phyloP scores from a whole-genome alignment of 2,888 invertebrate species.

The Mystacides longicornis region DNA sequence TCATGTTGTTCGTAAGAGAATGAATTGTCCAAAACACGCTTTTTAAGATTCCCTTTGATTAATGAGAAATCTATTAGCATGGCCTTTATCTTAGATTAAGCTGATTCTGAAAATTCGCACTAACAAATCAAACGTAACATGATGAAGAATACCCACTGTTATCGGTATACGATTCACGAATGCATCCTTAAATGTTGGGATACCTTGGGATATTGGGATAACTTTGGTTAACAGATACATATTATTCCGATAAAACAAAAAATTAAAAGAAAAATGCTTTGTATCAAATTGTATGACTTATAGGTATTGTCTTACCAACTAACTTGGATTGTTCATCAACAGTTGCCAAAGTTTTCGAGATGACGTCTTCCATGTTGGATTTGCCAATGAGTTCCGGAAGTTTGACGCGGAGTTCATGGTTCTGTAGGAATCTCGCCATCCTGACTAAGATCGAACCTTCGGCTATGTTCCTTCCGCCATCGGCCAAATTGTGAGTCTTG shows the following conservation, averaged over 20 bases:
- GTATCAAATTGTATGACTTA: no score
- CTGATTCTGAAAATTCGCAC: no score
- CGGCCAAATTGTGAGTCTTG: constrained; percentile 40
- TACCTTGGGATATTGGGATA: no score
- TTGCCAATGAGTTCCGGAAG: constrained; percentile 62
- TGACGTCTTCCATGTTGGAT: constrained; percentile 53
- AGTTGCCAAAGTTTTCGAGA: constrained; percentile 47
- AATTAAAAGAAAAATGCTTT: background rate
- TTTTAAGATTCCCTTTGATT: no score
- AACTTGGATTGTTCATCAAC: constrained; percentile 37
- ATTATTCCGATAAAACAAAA: background rate
- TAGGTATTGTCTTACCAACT: constrained; percentile 46
- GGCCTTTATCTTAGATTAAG: no score
- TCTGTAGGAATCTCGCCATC: constrained; percentile 60
- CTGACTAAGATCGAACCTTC: constrained; percentile 50
- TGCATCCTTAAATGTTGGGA: no score
- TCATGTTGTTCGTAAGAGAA: no score
- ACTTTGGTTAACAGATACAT: background rate
- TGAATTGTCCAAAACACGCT: no score
- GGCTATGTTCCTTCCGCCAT: constrained; percentile 40
- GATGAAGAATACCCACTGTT: no score
- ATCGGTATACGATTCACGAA: no score
- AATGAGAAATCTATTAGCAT: no score
- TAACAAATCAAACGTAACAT: no score
- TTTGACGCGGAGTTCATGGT: constrained; percentile 65